A percentile compares a stretch with the other conserved stretches of the same genome.
Evolutionary conservation across 1,140 invertebrate species (phyloP).

Genomic region (Pissodes strobi): DNA sequence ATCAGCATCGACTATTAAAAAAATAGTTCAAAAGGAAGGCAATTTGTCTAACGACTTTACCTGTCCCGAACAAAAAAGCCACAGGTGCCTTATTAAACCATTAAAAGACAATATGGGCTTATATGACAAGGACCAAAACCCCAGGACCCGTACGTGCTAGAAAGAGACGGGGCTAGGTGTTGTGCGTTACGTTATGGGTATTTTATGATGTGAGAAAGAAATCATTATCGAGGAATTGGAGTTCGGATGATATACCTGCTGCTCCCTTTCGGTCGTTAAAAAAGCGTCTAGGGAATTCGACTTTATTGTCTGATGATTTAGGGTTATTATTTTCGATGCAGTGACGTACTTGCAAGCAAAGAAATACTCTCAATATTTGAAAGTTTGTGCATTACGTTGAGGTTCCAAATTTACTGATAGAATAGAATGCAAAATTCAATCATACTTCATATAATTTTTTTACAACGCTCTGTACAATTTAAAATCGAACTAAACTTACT

Average conservation of each 20-base stretch:
- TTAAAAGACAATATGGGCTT: slow-evolving; percentile 31
- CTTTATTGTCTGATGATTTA: slow-evolving; percentile 34
- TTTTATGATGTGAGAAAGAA: slow-evolving; percentile 47
- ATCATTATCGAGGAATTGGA: slow-evolving; percentile 44
- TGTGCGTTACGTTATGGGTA: slow-evolving; percentile 22
- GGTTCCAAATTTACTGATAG: no score
- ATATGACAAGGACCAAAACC: neutral
- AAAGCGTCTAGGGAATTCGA: slow-evolving; percentile 45
- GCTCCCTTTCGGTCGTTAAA: slow-evolving; percentile 39
- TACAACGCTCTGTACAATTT: no score
- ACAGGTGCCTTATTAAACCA: slow-evolving; percentile 29
- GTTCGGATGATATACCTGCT: slow-evolving; percentile 38
- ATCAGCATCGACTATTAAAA: no score
- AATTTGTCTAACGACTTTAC: slow-evolving; percentile 25
- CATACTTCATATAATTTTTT: no score
- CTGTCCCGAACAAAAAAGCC: slow-evolving; percentile 22
- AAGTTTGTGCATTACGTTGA: no score
- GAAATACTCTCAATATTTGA: no score
- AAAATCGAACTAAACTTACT: no score
- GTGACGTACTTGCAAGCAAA: neutral
- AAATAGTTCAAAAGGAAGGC: neutral
- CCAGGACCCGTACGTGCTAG: neutral
- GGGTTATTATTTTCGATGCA: slow-evolving; percentile 21
- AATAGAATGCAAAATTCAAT: no score
- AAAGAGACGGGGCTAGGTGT: slow-evolving; percentile 7